Conservation (phyloP, 2,797 vertebrate species). For the Anabas testudineus region DNA sequence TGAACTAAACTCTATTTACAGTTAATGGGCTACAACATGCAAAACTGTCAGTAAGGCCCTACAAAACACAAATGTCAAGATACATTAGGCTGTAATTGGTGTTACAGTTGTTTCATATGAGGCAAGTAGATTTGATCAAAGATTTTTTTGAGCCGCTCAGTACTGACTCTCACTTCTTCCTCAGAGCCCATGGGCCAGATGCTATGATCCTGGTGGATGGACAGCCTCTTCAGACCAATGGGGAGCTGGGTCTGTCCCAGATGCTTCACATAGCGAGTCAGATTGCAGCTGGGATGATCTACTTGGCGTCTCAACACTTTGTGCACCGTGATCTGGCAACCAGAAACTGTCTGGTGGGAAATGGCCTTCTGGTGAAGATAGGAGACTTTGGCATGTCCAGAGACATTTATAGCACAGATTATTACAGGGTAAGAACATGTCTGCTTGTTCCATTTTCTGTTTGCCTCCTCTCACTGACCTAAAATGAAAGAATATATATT, state of each 20-base stretch:
- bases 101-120: neutral
- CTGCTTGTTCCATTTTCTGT: neutral
- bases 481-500: neutral
- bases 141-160: neutral
- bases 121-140: neutral
- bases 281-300: constrained; percentile 97
- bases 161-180: constrained; percentile 2
- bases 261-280: constrained; percentile 98
- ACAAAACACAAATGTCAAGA: neutral
- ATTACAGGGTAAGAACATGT: constrained; percentile 93
- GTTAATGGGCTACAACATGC: constrained; percentile 14
- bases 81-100: constrained; percentile 6
- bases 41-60: neutral
- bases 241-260: constrained; percentile 94
- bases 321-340: constrained; percentile 98
- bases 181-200: constrained; percentile 96
- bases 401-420: constrained; percentile 99
- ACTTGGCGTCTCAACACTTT: constrained; percentile 97
- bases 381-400: constrained; percentile 99
- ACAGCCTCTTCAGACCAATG: constrained; percentile 93
- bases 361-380: constrained; percentile 96
- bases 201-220: constrained; percentile 97
- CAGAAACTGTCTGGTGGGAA: constrained; percentile 97
- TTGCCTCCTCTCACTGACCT: no score
- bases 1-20: constrained; percentile 12